A percentile compares a stretch with the other conserved stretches of the same genome.
phyloP scores from a whole-genome alignment of 2,113 vertebrate species.

The Rhinichthys klamathensis region DNA sequence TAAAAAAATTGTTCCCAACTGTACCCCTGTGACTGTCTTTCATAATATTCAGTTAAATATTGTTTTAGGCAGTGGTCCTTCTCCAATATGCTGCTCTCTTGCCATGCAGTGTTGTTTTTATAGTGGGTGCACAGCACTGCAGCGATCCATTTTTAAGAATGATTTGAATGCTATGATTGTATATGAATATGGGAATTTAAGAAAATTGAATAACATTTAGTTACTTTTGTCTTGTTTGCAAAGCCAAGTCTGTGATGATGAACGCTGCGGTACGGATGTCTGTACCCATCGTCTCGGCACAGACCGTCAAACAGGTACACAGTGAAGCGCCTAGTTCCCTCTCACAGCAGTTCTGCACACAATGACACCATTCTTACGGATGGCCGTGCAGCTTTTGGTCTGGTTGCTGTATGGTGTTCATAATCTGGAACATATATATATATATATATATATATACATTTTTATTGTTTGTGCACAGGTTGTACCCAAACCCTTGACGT shows the following conservation, averaged over 20 bases:
- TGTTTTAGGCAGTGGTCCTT: background rate
- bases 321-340: background rate
- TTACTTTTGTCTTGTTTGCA: background rate
- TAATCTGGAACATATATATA: no score
- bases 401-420: background rate
- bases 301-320: constrained; percentile 90
- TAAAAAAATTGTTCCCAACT: no score
- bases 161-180: background rate
- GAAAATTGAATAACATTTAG: background rate
- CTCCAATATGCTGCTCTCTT: background rate
- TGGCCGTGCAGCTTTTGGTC: background rate
- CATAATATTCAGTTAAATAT: background rate
- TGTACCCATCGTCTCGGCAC: constrained; percentile 90
- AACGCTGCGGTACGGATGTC: constrained; percentile 92
- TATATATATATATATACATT: no score
- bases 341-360: background rate
- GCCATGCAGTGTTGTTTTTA: background rate
- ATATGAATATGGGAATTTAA: background rate
- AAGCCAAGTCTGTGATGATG: constrained; percentile 93
- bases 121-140: background rate
- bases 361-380: background rate
- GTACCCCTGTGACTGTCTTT: background rate
- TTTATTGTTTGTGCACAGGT: constrained; percentile 74
- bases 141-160: background rate
- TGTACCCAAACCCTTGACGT: constrained; percentile 87